These are phyloP conservation scores for Spea bombifrons DNA, from an alignment of 2,113 vertebrate genomes.

Conservation along the genomic window DNA sequence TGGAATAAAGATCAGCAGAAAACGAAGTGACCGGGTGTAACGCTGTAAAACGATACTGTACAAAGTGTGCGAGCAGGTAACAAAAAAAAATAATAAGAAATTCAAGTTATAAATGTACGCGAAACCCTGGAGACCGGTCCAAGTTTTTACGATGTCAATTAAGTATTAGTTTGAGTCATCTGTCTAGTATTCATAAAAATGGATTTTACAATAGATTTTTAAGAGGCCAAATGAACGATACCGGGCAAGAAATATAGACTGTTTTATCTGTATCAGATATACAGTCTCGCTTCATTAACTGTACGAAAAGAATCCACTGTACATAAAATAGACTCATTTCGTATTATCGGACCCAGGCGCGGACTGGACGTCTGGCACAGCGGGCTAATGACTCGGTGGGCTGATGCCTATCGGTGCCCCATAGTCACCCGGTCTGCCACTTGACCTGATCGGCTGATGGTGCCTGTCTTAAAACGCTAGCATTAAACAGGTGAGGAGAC, in stretches of 20 bases:
- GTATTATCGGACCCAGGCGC: no score
- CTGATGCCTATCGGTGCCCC: no score
- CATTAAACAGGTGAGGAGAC: no score
- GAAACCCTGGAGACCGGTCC: not conserved
- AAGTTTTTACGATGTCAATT: conserved; percentile 19
- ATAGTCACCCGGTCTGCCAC: no score
- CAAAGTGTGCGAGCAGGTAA: conserved; percentile 11
- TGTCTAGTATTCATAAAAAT: conserved; percentile 35
- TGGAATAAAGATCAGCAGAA: no score
- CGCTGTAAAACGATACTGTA: not conserved
- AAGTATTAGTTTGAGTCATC: conserved; percentile 11
- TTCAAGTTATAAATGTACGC: conserved; percentile 20
- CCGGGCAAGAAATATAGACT: conserved; percentile 1
- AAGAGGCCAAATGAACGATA: not conserved
- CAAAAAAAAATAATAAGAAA: conserved; percentile 14
- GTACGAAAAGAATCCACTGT: no score
- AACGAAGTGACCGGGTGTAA: no score
- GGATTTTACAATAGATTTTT: conserved; percentile 28
- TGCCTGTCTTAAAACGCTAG: no score
- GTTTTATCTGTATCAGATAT: conserved; percentile 1
- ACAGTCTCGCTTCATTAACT: not conserved
- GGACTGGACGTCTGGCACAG: no score
- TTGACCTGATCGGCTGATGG: no score
- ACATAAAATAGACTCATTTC: no score
- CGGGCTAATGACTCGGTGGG: no score